Percentiles rank a stretch among this genome's conserved stretches.
Evolutionary conservation across 2,113 vertebrate genomes (phyloP).

Genomic region (Edolisoma coerulescens): DNA sequence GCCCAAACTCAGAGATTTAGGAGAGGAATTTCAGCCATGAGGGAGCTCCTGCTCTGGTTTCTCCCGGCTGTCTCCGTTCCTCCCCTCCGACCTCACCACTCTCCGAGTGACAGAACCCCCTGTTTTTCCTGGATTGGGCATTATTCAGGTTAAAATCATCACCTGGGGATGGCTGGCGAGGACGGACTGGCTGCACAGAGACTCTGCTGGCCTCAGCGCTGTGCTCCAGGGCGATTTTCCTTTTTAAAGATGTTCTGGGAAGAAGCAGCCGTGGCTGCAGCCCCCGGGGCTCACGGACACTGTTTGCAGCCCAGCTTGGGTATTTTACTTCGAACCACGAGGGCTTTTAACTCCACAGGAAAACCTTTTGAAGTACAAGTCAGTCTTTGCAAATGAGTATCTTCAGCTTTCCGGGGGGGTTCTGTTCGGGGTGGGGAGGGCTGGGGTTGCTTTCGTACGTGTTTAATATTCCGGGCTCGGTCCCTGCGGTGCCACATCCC

Average conservation of each 20-base stretch:
- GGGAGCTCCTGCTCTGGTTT: neutral
- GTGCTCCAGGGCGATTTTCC: neutral
- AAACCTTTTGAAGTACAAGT: constrained; percentile 12
- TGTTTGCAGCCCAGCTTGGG: neutral
- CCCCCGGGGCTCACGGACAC: neutral
- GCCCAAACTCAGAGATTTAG: neutral
- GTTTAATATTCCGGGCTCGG: neutral
- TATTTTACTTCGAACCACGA: neutral
- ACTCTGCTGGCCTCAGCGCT: neutral
- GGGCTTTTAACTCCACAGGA: constrained; percentile 18
- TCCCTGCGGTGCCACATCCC: accelerated
- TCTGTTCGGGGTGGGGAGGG: neutral
- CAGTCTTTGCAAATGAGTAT: neutral
- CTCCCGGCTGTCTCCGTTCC: neutral
- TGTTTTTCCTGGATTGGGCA: neutral
- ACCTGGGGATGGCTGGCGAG: neutral
- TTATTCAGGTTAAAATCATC: neutral
- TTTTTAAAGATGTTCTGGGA: neutral
- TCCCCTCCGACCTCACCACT: accelerated
- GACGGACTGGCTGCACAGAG: neutral
- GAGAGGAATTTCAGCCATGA: neutral
- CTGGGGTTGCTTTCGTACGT: neutral
- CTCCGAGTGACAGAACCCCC: neutral
- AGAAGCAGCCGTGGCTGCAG: neutral
- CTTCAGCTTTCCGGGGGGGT: neutral